Percentiles rank a stretch among this genome's conserved stretches.
These are phyloP conservation scores for Scophthalmus maximus DNA, from an alignment of 2,113 vertebrate genomes.

Conservation along the genomic window DNA sequence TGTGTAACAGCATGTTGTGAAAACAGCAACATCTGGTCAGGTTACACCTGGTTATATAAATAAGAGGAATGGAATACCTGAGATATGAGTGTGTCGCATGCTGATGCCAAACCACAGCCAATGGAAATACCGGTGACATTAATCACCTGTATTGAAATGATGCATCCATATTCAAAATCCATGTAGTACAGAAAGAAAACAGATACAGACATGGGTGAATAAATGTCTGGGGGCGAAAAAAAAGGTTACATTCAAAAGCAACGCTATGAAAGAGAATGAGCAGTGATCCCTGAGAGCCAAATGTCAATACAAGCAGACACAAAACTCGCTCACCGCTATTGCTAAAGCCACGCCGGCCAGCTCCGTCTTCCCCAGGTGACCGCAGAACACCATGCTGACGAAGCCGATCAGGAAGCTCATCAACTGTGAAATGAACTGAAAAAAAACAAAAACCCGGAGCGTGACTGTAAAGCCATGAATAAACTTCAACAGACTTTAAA, in stretches of 20 bases:
- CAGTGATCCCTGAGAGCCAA: neutral
- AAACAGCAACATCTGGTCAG: neutral
- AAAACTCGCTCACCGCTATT: constrained; percentile 79
- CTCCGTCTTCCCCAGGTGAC: constrained; percentile 89
- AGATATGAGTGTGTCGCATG: constrained; percentile 91
- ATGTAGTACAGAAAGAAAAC: neutral
- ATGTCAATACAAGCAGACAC: constrained; percentile 1
- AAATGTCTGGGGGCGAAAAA: neutral
- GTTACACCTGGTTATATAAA: constrained; percentile 19
- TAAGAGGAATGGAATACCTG: constrained; percentile 80
- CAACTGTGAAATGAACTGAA: constrained; percentile 89
- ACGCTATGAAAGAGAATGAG: neutral
- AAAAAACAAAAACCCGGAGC: constrained; percentile 21
- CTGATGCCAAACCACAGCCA: constrained; percentile 86
- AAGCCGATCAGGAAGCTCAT: constrained; percentile 89
- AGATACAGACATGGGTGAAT: neutral
- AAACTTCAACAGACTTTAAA: neutral
- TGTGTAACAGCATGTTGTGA: neutral
- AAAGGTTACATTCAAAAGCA: neutral
- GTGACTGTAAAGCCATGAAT: constrained; percentile 1
- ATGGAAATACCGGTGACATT: constrained; percentile 88
- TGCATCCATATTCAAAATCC: neutral
- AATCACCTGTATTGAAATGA: constrained; percentile 83
- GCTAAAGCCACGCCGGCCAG: constrained; percentile 87
- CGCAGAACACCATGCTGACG: constrained; percentile 93